Evolutionary conservation across 2,888 invertebrate species (phyloP).

Genomic region (Melangyna quadrimaculata): DNA sequence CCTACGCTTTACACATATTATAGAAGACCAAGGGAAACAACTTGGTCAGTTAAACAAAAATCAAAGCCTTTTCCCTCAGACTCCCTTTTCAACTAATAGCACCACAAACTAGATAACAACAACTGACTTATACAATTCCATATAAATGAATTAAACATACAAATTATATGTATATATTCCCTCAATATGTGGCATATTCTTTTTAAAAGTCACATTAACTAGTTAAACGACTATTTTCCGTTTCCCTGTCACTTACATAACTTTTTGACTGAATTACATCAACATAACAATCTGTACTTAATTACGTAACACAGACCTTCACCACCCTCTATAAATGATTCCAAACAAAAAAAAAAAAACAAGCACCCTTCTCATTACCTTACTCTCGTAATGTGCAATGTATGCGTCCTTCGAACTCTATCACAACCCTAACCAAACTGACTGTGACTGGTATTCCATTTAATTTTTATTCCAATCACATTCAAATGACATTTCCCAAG

Average conservation of each 20-base stretch:
- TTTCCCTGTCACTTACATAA: slow-evolving; percentile 11
- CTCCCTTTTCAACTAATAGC: not conserved
- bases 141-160: not conserved
- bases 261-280: slow-evolving; percentile 51
- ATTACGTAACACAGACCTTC: slow-evolving; percentile 66
- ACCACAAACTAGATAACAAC: not conserved
- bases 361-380: slow-evolving; percentile 27
- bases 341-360: not conserved
- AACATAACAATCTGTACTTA: slow-evolving; percentile 72
- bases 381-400: not conserved
- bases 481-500: slow-evolving; percentile 73
- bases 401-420: slow-evolving; percentile 25
- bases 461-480: slow-evolving; percentile 72
- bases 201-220: slow-evolving; percentile 17
- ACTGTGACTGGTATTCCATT: slow-evolving; percentile 35
- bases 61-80: not conserved
- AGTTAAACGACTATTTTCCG: slow-evolving; percentile 14
- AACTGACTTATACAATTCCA: not conserved
- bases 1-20: too few species aligned
- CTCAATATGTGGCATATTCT: not conserved
- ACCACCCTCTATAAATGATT: slow-evolving; percentile 39
- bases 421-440: slow-evolving; percentile 52
- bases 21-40: too few species aligned
- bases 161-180: not conserved
- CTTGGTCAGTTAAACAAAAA: too few species aligned